Evolutionary conservation across 2,797 vertebrate species (phyloP).

Genomic region (Phalloptychus januarius): DNA sequence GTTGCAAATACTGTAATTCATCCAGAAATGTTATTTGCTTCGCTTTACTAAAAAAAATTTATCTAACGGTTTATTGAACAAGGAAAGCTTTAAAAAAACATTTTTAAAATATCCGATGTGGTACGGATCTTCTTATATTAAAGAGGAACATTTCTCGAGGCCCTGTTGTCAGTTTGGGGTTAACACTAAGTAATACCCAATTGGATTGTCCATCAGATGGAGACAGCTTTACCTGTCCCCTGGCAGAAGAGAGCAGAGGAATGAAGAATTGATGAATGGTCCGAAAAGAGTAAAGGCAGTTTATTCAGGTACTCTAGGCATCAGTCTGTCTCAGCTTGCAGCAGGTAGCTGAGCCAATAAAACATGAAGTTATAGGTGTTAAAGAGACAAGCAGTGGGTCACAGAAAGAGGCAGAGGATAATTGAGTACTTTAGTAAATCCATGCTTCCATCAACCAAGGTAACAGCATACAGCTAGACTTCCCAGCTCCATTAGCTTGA

Average conservation of each 20-base stretch:
- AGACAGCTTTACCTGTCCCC: slow-evolving; percentile 62
- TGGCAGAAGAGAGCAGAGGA: slow-evolving; percentile 60
- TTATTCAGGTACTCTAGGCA: slow-evolving; percentile 75
- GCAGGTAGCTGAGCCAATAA: slow-evolving; percentile 76
- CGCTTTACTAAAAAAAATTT: slow-evolving; percentile 43
- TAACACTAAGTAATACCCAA: slow-evolving; percentile 65
- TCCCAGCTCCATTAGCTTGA: slow-evolving; percentile 45
- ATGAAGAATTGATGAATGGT: slow-evolving; percentile 82
- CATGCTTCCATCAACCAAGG: slow-evolving; percentile 64
- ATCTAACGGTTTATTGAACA: slow-evolving; percentile 39
- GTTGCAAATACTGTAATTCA: slow-evolving; percentile 48
- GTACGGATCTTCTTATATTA: slow-evolving; percentile 35
- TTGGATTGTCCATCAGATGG: slow-evolving; percentile 60
- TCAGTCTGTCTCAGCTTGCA: slow-evolving; percentile 74
- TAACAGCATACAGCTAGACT: slow-evolving; percentile 61
- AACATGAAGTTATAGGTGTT: slow-evolving; percentile 72
- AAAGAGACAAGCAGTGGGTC: slow-evolving; percentile 70
- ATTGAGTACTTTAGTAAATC: slow-evolving; percentile 75
- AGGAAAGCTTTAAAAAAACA: not conserved
- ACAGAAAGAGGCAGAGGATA: slow-evolving; percentile 69
- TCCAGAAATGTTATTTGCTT: slow-evolving; percentile 40
- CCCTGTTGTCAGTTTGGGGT: slow-evolving; percentile 45
- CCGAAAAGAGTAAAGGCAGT: slow-evolving; percentile 72
- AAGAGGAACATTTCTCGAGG: slow-evolving; percentile 47
- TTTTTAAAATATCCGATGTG: slow-evolving; percentile 5